A percentile compares a stretch with the other conserved stretches of the same genome.
Conservation (phyloP, 2,113 vertebrate genomes). For the Hydrolagus affinis region DNA sequence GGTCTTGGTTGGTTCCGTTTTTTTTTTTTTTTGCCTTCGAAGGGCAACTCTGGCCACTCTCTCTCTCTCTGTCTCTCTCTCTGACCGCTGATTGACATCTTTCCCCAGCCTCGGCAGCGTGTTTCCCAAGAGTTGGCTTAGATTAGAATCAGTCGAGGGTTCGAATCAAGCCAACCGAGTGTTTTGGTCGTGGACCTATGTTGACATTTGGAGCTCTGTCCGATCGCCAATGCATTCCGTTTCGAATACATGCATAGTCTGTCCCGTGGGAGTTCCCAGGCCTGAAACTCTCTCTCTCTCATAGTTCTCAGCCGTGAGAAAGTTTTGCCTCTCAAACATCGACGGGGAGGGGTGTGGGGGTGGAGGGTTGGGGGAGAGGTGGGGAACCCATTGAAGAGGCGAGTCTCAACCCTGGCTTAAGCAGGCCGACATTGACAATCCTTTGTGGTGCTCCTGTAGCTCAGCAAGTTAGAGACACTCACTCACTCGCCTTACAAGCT, state of each 20-base stretch:
- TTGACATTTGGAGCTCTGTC: not conserved
- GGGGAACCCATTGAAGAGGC: no score
- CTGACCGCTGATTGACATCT: not conserved
- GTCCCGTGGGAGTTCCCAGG: not conserved
- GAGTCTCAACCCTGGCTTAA: no score
- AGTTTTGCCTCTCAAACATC: no score
- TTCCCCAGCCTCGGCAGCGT: not conserved
- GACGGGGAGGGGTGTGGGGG: no score
- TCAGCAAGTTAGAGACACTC: no score
- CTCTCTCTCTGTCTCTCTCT: not conserved
- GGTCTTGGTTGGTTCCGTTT: not conserved
- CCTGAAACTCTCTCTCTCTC: not conserved
- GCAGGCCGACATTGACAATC: no score
- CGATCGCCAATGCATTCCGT: not conserved
- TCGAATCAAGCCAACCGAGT: not conserved
- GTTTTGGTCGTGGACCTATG: not conserved
- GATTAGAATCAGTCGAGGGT: no score
- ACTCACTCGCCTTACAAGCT: no score
- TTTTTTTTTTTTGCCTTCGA: not conserved
- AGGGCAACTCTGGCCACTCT: not conserved
- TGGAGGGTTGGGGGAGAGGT: no score
- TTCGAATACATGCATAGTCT: not conserved
- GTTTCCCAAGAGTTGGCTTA: not conserved
- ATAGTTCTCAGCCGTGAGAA: not conserved
- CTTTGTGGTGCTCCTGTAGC: no score